Evolutionary conservation across 2,888 invertebrate genomes (phyloP).

Genomic region (Spatulosminthurus flaviceps): DNA sequence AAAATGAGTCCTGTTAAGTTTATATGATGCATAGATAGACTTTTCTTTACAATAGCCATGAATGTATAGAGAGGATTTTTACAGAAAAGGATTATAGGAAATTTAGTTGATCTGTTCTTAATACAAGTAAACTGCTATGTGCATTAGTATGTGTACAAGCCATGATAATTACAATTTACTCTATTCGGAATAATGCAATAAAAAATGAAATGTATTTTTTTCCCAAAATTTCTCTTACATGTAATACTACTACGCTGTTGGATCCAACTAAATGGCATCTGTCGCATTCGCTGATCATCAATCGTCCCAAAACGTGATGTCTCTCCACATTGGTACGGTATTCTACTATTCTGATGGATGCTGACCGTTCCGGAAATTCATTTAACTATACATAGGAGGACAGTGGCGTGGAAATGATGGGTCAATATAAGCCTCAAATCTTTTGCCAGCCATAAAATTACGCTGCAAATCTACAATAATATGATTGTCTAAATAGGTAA

Average conservation of each 20-base stretch:
- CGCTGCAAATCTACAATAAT: not conserved
- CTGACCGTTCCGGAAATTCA: slow-evolving; percentile 19
- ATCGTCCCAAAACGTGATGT: not conserved
- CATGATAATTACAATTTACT: no score
- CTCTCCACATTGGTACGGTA: not conserved
- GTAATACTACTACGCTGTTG: not conserved
- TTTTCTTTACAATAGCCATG: not conserved
- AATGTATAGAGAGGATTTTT: no score
- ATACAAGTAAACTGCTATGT: no score
- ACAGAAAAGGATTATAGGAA: no score
- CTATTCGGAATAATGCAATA: no score
- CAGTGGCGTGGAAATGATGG: slow-evolving; percentile 77
- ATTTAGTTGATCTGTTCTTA: no score
- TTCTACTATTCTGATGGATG: not conserved
- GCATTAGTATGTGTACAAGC: no score
- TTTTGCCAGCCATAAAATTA: slow-evolving; percentile 66
- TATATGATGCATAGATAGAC: not conserved
- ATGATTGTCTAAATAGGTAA: slow-evolving; percentile 23
- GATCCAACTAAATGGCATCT: not conserved
- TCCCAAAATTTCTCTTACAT: no score
- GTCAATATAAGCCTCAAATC: slow-evolving; percentile 82
- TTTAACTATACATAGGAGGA: slow-evolving; percentile 74
- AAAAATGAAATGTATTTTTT: no score
- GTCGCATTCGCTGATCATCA: not conserved
- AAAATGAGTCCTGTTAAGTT: not conserved